phyloP scores from a whole-genome alignment of 2,113 vertebrate genomes.

The Taxidea taxus region DNA sequence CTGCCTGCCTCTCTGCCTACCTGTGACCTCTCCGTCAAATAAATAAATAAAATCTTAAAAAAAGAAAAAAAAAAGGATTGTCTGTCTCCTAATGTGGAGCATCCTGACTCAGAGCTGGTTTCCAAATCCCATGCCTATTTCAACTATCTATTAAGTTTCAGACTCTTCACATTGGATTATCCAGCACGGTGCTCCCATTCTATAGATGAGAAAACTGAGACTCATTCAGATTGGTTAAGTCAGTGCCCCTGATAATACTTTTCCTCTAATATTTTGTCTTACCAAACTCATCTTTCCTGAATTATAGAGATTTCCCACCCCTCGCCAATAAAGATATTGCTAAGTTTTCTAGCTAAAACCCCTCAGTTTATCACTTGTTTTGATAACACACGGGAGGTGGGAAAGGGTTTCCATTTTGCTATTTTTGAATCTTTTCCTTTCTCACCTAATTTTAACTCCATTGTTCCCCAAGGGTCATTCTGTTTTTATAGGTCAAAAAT shows the following conservation, averaged over 20 bases:
- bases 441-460: neutral
- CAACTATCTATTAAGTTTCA: neutral
- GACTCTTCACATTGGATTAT: neutral
- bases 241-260: neutral
- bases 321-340: neutral
- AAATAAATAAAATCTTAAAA: too few relatives aligned
- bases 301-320: neutral
- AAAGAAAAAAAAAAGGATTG: neutral
- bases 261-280: neutral
- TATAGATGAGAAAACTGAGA: conserved; percentile 6
- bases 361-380: neutral
- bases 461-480: neutral
- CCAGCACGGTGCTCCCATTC: neutral
- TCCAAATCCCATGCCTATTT: neutral
- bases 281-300: neutral
- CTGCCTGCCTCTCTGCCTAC: too few relatives aligned
- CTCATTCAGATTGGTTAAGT: neutral
- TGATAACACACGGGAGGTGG: neutral
- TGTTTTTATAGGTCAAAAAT: neutral
- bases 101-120: neutral
- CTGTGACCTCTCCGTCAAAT: too few relatives aligned
- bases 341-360: neutral
- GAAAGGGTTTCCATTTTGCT: neutral
- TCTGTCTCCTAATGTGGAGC: neutral
- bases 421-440: neutral